Evolutionary conservation across 2,888 invertebrate genomes (phyloP), one percentile per base, ranked within the genome.

Genomic region (Sturmia bella): DNA sequence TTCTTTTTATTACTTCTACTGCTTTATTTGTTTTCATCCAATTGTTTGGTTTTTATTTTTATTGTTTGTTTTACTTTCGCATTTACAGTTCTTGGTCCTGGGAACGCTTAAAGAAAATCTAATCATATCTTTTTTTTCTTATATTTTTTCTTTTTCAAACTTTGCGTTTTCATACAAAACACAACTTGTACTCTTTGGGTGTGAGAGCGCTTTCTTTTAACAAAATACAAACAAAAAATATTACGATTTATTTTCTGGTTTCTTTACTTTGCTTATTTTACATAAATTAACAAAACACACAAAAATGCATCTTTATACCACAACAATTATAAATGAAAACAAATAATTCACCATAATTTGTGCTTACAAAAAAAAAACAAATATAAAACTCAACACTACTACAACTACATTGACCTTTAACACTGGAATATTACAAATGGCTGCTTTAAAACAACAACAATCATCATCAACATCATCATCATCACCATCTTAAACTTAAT

Each of bases 91-190:
- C 89, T 87, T 90, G 89, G 89, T 89, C 89, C 86, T 91, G 90
- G 89, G 88, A 91, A 86, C 89, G 88, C 85, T 89, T 91, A 86
- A 91, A 90, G 87, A 87, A 90, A 89, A 90, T 90, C 89, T 91
- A 91, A 91, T 90, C 88, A 85, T 85, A 85, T 84, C 85, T 83
- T 84, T 3, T 32, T 32, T 85, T 84, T 87, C 85, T 86, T 75
- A 82, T 68, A 56, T 70, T 57, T 27, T 48, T 59, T 41, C 68
- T 57, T 41, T 68, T 61, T 59, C 24, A 27, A 64, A 32, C 59
- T 50, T 50, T 43, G 27, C 50, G 15, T 43, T 73, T 43, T 45
- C n/a, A 24, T 41, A 59, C 54, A n/a, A n/a, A n/a, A n/a, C 50
- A 66, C 27, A 37, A 27, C 24, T 32, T 54, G 6, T n/a, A 61